Base-by-base conservation (phyloP, 1,140 invertebrate species). In the Elysia chlorotica region DNA sequence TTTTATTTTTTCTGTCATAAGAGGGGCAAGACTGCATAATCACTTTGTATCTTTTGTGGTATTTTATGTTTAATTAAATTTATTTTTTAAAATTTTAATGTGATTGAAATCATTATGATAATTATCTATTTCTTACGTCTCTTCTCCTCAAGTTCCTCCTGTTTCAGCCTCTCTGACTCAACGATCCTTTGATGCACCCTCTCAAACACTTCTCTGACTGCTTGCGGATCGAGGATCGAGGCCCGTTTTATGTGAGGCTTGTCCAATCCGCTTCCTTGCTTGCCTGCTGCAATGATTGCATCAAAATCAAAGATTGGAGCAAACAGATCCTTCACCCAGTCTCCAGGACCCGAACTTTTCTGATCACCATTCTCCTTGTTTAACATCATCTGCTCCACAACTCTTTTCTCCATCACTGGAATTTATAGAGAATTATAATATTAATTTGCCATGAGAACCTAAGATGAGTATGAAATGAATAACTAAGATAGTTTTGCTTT, bases 291-390 rank as follows among this genome's bases (percentile, higher is more conserved):
- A 4, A 70, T 56, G 19, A 70, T 59, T 25, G 30, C 67, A 59
- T 70, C 67, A 37, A 70, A 70, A 56, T 59, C 56, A 70, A 59
- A 70, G 10, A 70, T 25, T 70, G 67, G 67, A 35, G 67, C 54
- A 59, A 70, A 70, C 28, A 70, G 30, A 19, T 70, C 67, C 54
- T 70, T 57, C 25, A 70, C 38, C 67, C 67, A 70, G n/a, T 70
- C 67, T 37, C 67, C 67, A 23, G 67, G 38, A n/a, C n/a, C n/a
- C n/a, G n/a, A n/a, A n/a, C n/a, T n/a, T n/a, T n/a, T n/a, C n/a
- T n/a, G n/a, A n/a, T n/a, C n/a, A n/a, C n/a, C n/a, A n/a, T n/a
- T n/a, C n/a, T n/a, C n/a, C n/a, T n/a, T n/a, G n/a, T n/a, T n/a
- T n/a, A n/a, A n/a, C n/a, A n/a, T n/a, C n/a, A n/a, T n/a, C n/a